A percentile compares a stretch with the other conserved stretches of the same genome.
phyloP scores from a whole-genome alignment of 2,888 invertebrate genomes.

The Shargacucullia verbasci region DNA sequence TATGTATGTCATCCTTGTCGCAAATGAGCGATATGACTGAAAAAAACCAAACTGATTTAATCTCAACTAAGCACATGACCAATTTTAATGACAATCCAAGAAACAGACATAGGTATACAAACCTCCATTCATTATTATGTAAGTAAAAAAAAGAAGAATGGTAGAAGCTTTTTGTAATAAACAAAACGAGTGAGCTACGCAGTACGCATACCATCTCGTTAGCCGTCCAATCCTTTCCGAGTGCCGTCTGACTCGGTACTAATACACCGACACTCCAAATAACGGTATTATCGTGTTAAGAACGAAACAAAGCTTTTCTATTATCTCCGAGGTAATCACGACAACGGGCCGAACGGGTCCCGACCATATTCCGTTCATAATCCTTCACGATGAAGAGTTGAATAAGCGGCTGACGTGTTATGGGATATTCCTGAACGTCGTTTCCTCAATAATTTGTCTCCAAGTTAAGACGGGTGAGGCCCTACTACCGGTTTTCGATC shows the following conservation, averaged over 20 bases:
- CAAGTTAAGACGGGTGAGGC: constrained; percentile 51
- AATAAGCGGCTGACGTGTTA: constrained; percentile 72
- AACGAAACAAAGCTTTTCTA: constrained; percentile 64
- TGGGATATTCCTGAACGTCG: constrained; percentile 70
- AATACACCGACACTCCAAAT: constrained; percentile 35
- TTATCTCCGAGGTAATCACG: constrained; percentile 67
- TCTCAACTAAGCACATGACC: too few species aligned
- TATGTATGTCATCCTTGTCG: too few species aligned
- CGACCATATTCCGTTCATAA: constrained; percentile 64
- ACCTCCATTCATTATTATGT: neutral
- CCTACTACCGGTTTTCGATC: constrained; percentile 57
- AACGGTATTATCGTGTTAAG: constrained; percentile 44
- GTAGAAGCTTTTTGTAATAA: constrained; percentile 23
- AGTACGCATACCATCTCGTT: constrained; percentile 19
- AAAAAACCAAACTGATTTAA: too few species aligned
- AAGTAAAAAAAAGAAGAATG: constrained; percentile 7
- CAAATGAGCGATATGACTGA: too few species aligned
- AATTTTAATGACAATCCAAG: too few species aligned
- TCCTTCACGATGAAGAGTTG: constrained; percentile 75
- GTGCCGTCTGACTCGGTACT: constrained; percentile 17
- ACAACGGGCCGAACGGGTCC: constrained; percentile 53
- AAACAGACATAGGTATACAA: neutral
- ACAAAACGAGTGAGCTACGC: constrained; percentile 10
- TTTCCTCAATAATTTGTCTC: constrained; percentile 76
- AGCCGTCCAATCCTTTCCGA: constrained; percentile 25